Conservation (phyloP, 2,888 invertebrate genomes). For the Cryptocephalus primarius region DNA sequence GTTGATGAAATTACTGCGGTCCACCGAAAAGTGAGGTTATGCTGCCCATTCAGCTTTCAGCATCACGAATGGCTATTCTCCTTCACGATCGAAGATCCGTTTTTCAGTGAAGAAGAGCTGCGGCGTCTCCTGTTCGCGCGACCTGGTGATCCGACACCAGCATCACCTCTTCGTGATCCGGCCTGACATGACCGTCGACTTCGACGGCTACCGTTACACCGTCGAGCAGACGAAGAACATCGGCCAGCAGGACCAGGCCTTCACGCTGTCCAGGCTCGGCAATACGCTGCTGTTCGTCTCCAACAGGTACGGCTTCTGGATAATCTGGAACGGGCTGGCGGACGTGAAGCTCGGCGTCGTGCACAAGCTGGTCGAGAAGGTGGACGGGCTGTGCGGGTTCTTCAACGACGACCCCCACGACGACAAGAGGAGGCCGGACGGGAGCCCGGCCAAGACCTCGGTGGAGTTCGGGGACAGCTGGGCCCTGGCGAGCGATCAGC, state of each 20-base stretch:
- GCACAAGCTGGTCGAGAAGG: conserved; percentile 47
- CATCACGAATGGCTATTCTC: too few species aligned
- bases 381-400: conserved; percentile 73
- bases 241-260: conserved; percentile 49
- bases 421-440: conserved; percentile 63
- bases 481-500: conserved; percentile 44
- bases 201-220: conserved; percentile 54
- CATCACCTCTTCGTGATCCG: conserved; percentile 48
- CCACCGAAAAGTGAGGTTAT: too few species aligned
- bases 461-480: conserved; percentile 69
- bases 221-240: conserved; percentile 50
- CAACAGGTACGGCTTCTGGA: conserved; percentile 60
- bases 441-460: conserved; percentile 47
- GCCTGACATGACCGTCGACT: conserved; percentile 54
- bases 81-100: too few species aligned
- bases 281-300: conserved; percentile 57
- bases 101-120: conserved; percentile 56
- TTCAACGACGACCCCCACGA: conserved; percentile 55
- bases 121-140: conserved; percentile 46
- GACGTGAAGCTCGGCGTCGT: conserved; percentile 56
- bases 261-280: conserved; percentile 60
- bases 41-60: too few species aligned
- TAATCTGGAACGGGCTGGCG: conserved; percentile 57
- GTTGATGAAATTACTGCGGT: too few species aligned
- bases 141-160: conserved; percentile 52